Conservation (phyloP, 2,113 vertebrate species). For the Propithecus coquereli region DNA sequence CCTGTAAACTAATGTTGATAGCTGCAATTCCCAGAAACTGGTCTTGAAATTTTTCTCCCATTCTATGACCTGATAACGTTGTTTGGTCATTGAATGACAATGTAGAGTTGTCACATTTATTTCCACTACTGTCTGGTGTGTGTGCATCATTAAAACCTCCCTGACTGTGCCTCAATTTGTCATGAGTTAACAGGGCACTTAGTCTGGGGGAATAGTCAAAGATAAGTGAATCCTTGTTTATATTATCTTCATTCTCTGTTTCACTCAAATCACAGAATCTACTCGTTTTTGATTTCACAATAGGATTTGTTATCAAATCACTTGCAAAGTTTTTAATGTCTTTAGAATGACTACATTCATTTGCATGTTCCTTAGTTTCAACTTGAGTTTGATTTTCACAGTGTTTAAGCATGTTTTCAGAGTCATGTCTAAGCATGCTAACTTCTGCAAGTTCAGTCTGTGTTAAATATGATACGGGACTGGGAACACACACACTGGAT, state of each 20-base stretch:
- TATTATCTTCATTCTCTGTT: neutral
- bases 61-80: neutral
- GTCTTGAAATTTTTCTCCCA: conserved; percentile 48
- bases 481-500: neutral
- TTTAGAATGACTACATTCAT: conserved; percentile 21
- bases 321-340: conserved; percentile 19
- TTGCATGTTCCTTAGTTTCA: conserved; percentile 14
- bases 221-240: neutral
- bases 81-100: conserved; percentile 22
- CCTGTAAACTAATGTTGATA: conserved; percentile 48
- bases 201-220: conserved; percentile 56
- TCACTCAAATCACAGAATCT: neutral
- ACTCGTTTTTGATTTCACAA: conserved; percentile 37
- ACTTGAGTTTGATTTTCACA: conserved; percentile 10
- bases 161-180: conserved; percentile 40
- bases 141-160: neutral
- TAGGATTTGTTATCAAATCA: neutral
- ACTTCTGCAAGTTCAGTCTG: conserved; percentile 12
- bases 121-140: neutral
- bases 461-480: neutral
- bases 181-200: conserved; percentile 69
- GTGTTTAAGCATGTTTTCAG: conserved; percentile 16
- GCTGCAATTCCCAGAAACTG: conserved; percentile 59
- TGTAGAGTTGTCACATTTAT: neutral
- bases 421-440: conserved; percentile 11